phyloP scores from a whole-genome alignment of 2,797 vertebrate species.

The Hydrophis major region DNA sequence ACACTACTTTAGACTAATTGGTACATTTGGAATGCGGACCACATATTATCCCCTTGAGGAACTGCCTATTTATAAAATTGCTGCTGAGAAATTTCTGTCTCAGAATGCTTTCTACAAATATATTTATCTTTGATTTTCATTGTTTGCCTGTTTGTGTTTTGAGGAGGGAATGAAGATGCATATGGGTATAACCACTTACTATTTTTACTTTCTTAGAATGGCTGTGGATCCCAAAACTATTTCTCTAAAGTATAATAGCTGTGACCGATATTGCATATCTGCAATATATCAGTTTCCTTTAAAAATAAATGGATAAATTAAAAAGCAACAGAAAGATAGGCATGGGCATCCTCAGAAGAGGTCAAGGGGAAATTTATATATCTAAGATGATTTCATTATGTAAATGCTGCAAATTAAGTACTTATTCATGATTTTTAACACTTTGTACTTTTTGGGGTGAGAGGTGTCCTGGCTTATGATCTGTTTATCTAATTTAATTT shows the following conservation, averaged over 20 bases:
- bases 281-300: not conserved
- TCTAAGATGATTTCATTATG: not conserved
- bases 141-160: not conserved
- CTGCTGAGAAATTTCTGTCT: not conserved
- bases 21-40: not conserved
- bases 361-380: not conserved
- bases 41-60: not conserved
- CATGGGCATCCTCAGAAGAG: not conserved
- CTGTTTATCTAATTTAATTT: constrained; percentile 19
- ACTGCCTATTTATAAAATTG: not conserved
- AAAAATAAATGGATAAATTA: not conserved
- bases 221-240: not conserved
- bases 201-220: not conserved
- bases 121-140: not conserved
- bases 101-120: not conserved
- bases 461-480: not conserved
- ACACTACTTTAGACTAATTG: not conserved
- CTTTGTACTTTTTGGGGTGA: not conserved
- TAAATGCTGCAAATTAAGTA: not conserved
- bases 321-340: not conserved
- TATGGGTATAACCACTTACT: not conserved
- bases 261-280: not conserved
- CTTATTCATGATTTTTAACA: not conserved
- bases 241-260: not conserved
- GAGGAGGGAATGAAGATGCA: not conserved